phyloP scores from a whole-genome alignment of 2,113 vertebrate genomes.

The Mustelus asterias region DNA sequence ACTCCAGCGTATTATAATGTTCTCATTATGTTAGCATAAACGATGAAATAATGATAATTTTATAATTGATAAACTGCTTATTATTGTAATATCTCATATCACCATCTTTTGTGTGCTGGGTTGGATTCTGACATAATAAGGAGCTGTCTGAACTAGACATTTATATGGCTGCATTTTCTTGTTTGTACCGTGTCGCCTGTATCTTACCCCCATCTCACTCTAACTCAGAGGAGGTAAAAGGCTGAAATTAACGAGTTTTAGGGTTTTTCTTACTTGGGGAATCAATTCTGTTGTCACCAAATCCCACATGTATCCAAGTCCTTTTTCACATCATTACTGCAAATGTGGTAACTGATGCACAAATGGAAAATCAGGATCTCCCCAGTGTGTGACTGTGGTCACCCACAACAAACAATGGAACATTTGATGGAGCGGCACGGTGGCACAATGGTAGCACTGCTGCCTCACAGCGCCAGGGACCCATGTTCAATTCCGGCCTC shows the following conservation, averaged over 20 bases:
- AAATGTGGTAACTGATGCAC: too few species aligned
- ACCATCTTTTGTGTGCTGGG: not conserved
- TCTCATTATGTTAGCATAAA: not conserved
- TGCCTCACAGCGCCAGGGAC: too few species aligned
- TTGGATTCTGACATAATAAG: not conserved
- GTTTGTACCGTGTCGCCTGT: not conserved
- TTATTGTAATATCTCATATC: not conserved
- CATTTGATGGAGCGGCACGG: too few species aligned
- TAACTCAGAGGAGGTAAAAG: not conserved
- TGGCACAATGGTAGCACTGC: too few species aligned
- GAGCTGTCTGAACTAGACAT: not conserved
- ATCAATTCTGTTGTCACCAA: not conserved
- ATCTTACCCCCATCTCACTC: not conserved
- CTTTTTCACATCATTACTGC: not conserved
- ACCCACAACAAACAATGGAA: too few species aligned
- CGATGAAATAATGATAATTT: not conserved
- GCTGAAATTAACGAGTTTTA: not conserved
- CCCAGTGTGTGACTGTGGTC: too few species aligned
- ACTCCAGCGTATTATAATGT: not conserved
- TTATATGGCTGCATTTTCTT: not conserved
- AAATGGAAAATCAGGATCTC: too few species aligned
- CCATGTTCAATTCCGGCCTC: too few species aligned
- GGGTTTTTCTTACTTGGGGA: not conserved
- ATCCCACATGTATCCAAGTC: not conserved
- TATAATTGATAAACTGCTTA: not conserved